phyloP scores from a whole-genome alignment of 35 echinoderm and acorn worm genomes.

The Antedon bifida region DNA sequence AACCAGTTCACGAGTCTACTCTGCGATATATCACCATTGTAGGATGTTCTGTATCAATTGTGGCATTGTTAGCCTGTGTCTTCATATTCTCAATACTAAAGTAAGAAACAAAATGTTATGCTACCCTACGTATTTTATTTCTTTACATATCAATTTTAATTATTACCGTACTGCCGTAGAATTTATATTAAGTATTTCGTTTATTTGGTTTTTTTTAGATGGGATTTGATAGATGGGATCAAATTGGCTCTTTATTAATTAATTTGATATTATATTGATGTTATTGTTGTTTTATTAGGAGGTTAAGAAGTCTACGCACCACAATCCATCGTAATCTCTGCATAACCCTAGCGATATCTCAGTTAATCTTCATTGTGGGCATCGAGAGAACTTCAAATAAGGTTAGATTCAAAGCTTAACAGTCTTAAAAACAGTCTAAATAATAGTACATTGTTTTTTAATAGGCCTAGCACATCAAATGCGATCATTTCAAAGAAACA shows the following conservation, averaged over 20 bases:
- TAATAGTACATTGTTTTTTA: too few relatives aligned
- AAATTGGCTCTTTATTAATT: too few relatives aligned
- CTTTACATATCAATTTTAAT: too few relatives aligned
- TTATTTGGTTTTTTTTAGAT: too few relatives aligned
- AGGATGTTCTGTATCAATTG: neutral
- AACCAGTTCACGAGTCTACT: neutral
- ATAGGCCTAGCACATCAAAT: too few relatives aligned
- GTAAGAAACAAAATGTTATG: neutral
- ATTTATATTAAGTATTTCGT: too few relatives aligned
- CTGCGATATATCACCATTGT: neutral
- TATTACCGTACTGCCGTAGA: too few relatives aligned
- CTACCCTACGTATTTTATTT: neutral
- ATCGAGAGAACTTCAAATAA: constrained; percentile 36
- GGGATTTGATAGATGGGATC: too few relatives aligned
- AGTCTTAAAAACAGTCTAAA: too few relatives aligned
- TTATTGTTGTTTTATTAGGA: neutral
- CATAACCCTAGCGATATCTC: constrained; percentile 41
- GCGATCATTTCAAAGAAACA: too few relatives aligned
- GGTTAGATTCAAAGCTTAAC: constrained; percentile 19
- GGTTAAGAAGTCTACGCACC: constrained; percentile 14
- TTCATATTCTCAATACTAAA: neutral
- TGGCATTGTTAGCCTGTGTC: neutral
- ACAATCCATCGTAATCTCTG: constrained; percentile 93
- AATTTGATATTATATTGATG: too few relatives aligned
- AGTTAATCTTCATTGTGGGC: constrained; percentile 86